Evolutionary conservation across 2,113 vertebrate genomes (phyloP), one percentile per base, ranked within the genome.

Genomic region (Stegastes partitus): DNA sequence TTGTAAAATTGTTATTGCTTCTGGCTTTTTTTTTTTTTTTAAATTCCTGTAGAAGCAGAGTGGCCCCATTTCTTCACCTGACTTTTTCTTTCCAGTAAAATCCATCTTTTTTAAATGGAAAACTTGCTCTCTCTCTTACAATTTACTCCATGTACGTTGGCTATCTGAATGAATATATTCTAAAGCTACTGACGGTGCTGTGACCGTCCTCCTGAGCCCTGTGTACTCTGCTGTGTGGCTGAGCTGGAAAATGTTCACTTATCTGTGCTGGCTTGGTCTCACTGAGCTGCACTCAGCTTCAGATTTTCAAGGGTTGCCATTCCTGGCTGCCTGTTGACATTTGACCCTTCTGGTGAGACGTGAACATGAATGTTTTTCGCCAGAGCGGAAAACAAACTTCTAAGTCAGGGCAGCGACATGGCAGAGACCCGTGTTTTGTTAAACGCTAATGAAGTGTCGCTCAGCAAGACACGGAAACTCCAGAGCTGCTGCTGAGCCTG

Each of bases 311-410:
- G 12, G 3, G 19, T 19, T 3, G 4, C 68, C 64, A 12, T 47
- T 75, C 28, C 28, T 64, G 49, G 22, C 69, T 51, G 49, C 44
- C 34, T 0, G 12, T 55, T 73, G 76, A 87, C 81, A 81, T 83
- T 59, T 61, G 72, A 80, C 77, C 80, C 9, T 47, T 11, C 0
- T 39, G 23, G 62, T 71, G 55, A 58, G 44, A 23, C 14, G 25
- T 55, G 23, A 57, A 34, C 23, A 14, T 47, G 51, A 59, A 42
- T 67, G 49, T 31, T 25, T 23, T 12, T 42, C 22, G 23, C 34
- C 45, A 14, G 45, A 37, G 45, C 49, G 18, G 34, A 28, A 16
- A 42, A 74, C 16, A 37, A 58, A 23, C 55, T 45, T 34, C 31
- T 34, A 8, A n/a, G 6, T 34, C 31, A 1, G 8, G 7, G 31